phyloP scores from a whole-genome alignment of 2,113 vertebrate species.

The Malurus alboscapulatus region DNA sequence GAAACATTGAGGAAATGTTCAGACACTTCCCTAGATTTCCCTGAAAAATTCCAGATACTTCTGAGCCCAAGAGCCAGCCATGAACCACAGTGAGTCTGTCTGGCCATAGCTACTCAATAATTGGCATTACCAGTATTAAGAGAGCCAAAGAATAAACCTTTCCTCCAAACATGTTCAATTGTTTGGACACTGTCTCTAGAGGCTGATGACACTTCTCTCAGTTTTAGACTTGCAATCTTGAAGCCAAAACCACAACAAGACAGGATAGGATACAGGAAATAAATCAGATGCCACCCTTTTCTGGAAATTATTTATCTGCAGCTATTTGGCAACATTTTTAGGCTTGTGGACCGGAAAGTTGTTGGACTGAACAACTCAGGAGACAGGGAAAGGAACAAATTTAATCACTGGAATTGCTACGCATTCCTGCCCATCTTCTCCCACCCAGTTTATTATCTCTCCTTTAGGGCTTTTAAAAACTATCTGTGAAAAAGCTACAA shows the following conservation, averaged over 20 bases:
- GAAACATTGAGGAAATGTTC: slow-evolving; percentile 38
- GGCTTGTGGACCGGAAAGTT: slow-evolving; percentile 29
- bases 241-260: slow-evolving; percentile 54
- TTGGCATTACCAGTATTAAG: slow-evolving; percentile 11
- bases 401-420: not conserved
- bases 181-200: slow-evolving; percentile 32
- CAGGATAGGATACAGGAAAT: slow-evolving; percentile 45
- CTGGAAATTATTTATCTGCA: slow-evolving; percentile 58
- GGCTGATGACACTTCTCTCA: slow-evolving; percentile 20
- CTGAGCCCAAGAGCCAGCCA: not conserved
- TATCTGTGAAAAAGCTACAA: not conserved
- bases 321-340: slow-evolving; percentile 31
- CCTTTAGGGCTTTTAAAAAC: not conserved
- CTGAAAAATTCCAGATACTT: slow-evolving; percentile 51
- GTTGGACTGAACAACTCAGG: slow-evolving; percentile 22
- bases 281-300: slow-evolving; percentile 60
- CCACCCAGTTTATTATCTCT: not conserved
- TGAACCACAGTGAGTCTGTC: slow-evolving; percentile 28
- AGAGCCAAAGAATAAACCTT: slow-evolving; percentile 52
- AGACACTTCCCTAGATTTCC: slow-evolving; percentile 15
- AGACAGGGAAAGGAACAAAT: slow-evolving; percentile 7
- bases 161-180: slow-evolving; percentile 33
- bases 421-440: not conserved
- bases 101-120: slow-evolving; percentile 31
- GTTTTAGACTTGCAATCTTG: slow-evolving; percentile 23